Evolutionary conservation across 1,140 invertebrate genomes (phyloP), one percentile per base, ranked within the genome.

Genomic region (Zelostemma sp.): DNA sequence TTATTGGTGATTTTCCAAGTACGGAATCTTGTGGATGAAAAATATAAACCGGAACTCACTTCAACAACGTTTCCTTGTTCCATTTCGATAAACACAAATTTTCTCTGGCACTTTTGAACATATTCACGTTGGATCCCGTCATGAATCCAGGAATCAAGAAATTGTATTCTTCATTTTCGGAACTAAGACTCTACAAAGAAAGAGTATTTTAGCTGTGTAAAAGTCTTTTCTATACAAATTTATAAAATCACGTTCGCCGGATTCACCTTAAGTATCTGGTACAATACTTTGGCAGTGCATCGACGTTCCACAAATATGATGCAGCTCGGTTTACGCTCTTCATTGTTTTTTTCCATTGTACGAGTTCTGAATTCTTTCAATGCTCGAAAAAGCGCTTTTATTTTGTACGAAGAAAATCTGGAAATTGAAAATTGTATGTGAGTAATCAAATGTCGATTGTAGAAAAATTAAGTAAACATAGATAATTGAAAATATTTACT

Each of bases 231-330:
- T 4, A 4, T 8, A 28, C 8, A 28, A 28, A 28, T 28, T 28
- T 28, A 28, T 28, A 28, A 28, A 4, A 28, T 28, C 25, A 4
- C 25, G 25, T 28, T 28, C 25, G 8, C 8, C 25, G 8, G 80
- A 50, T 83, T 80, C 80, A 90, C 89, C 71, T 91, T 88, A 0
- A 97, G 78, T 18, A 96, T 82, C 69, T 92, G 89, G 74, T 90
- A 92, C 0, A 98, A 77, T 6, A 93, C 85, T 84, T 94, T 92
- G 0, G 93, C 92, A 0, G 91, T 93, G 56, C 91, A 90, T 53
- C 93, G 86, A 64, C 92, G 86, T 77, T 93, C 85, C 0, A 95
- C 93, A 86, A 98, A 97, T 31, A 97, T 88, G 15, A 98, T 88
- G 0, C 89, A 91, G 69, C 90, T 92, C n/a, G 97, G 85, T 2